These are phyloP conservation scores for Drosophila lacertosa DNA, from an alignment of 1,140 invertebrate genomes.

Conservation along the genomic window DNA sequence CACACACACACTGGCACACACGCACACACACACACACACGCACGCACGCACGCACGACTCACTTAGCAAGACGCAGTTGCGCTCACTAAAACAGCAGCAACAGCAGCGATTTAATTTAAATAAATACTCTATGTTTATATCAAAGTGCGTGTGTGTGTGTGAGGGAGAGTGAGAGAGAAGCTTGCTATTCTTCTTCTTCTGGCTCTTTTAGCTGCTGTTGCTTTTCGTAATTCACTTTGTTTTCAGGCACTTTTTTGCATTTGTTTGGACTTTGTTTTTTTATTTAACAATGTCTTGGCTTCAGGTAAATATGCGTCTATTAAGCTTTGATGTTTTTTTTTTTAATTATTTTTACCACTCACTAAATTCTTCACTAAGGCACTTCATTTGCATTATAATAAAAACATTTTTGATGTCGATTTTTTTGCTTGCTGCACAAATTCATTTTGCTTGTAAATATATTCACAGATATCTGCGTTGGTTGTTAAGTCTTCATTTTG, in stretches of 20 bases:
- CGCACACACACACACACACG: conserved; percentile 24
- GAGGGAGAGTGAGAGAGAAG: conserved; percentile 19
- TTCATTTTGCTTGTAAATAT: conserved; percentile 64
- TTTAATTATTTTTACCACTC: conserved; percentile 61
- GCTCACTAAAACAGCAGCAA: conserved; percentile 41
- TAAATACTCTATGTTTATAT: conserved; percentile 39
- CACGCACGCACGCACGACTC: conserved; percentile 18
- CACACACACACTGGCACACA: conserved; percentile 11
- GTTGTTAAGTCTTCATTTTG: conserved; percentile 40
- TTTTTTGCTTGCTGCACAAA: conserved; percentile 36
- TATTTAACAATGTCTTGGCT: conserved; percentile 43
- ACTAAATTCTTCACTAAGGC: conserved; percentile 60
- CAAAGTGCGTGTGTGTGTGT: conserved; percentile 24
- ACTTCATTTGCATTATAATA: conserved; percentile 77
- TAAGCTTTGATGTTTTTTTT: conserved; percentile 30
- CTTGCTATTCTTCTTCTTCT: conserved; percentile 3
- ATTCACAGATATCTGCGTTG: conserved; percentile 32
- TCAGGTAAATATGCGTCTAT: conserved; percentile 28
- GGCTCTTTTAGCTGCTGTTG: conserved; percentile 13
- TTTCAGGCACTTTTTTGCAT: conserved; percentile 52
- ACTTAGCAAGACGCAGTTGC: conserved; percentile 16
- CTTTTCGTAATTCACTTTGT: conserved; percentile 22
- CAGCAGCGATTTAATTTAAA: conserved; percentile 49
- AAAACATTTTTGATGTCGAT: conserved; percentile 27
- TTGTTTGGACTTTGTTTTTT: conserved; percentile 49